Base-by-base conservation (phyloP, 2,888 invertebrate species). In the Drosophila anomelani region DNA sequence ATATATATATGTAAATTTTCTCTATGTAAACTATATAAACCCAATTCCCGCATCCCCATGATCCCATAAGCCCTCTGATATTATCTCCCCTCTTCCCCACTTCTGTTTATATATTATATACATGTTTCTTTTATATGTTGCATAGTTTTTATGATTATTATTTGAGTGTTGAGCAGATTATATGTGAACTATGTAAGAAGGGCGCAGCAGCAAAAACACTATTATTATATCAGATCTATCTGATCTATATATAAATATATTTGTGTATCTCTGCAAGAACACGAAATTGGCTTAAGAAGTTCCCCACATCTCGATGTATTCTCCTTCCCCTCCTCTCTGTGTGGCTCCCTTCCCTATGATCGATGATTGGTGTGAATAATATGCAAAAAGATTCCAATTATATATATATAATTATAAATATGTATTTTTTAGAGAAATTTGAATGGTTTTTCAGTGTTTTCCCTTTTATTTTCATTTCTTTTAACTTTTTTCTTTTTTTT, bases 131-230 rank as follows among this genome's bases (percentile, higher is more conserved):
- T 53, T 64, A 54, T 68, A 62, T 84, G 71, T 78, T 81, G 81
- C 85, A 86, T 86, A 43, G 72, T 81, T 82, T 76, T 81, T 79
- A 87, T 59, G 49, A 58, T 51, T 69, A 58, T 66, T 44, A 55
- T 54, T 73, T 58, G 54, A 20, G 51, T 66, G 57, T 66, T 66
- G 43, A 64, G 53, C 53, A 38, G 56, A 26, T 26, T 46, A 23
- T 8, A 26, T 58, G 57, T 41, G 49, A 61, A 51, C 26, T 17
- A 26, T 64, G 64, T 55, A 47, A 51, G 64, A 47, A 17, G 32
- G 46, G 41, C 20, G 20, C 20, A 20, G 20, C 26, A 46, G 15
- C 46, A 47, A 10, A 9, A 46, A n/a, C n/a, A 55, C 13, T 36
- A 55, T 54, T 41, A n/a, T 44, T 29, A 34, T 26, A 9, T 20